Evolutionary conservation across 2,888 invertebrate genomes (phyloP), one percentile per base, ranked within the genome.

Genomic region (Leptinotarsa peninsularis): DNA sequence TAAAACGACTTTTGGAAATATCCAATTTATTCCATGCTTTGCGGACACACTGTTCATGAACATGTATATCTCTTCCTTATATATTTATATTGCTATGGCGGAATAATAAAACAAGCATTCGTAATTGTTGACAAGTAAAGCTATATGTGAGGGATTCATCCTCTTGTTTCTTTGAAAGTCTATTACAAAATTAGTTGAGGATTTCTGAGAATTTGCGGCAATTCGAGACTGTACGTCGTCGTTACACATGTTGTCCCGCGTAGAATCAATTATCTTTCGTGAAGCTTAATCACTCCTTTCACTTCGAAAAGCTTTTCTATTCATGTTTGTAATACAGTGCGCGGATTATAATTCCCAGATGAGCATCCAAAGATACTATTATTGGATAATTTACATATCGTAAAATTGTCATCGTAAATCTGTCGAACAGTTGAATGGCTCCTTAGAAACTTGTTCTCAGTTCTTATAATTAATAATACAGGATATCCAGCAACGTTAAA

Each of bases 301-400:
- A 58, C 58, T 3, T 54, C 18, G n/a, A 7, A 54, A 54, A 54
- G 54, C 54, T 4, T 33, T n/a, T 18, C 58, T 23, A 58, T 58
- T 58, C 58, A 23, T 14, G 58, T 58, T 58, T 33, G n/a, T 63
- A n/a, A 63, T 63, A 43, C 17, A 63, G 33, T 43, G 17, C 43
- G 33, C n/a, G 15, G 17, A 63, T 63, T 63, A 63, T 33, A 63
- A 63, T 69, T 49, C 49, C 18, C 58, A 70, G 56, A 18, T 58
- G 70, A 58, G 49, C 33, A 43, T 56, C 27, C 56, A 33, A 54
- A 58, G 56, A 70, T 49, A 58, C 72, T 70, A 67, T 75, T 76
- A 73, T 73, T 70, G 71, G 60, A 43, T 80, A 80, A 80, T 80
- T 79, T 79, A 80, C 78, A 77, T 80, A 79, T 78, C 80, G 73